Evolutionary conservation across 2,113 vertebrate species (phyloP).

Genomic region (Rattus rattus): DNA sequence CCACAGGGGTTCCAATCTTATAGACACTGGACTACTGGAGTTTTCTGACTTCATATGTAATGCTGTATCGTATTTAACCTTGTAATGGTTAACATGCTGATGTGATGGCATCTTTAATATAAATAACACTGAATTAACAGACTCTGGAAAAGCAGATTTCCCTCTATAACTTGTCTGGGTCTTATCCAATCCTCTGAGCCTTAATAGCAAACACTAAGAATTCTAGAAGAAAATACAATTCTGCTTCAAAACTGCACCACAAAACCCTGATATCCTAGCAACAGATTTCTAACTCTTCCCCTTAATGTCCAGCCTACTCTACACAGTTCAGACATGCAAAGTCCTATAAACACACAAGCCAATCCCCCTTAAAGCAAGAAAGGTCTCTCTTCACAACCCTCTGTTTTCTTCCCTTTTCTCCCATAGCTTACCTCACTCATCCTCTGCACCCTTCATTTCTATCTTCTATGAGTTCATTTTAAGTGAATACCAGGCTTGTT

Average conservation of each 20-base stretch:
- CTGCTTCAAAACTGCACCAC: neutral
- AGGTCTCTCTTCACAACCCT: neutral
- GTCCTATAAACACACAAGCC: neutral
- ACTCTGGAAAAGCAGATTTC: neutral
- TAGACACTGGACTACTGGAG: neutral
- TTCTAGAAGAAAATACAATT: constrained; percentile 48
- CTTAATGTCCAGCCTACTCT: neutral
- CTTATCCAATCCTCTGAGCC: neutral
- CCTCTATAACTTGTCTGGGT: neutral
- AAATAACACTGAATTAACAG: neutral
- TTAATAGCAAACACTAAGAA: constrained; percentile 11
- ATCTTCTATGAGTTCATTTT: neutral
- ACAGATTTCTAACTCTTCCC: neutral
- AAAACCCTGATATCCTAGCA: neutral
- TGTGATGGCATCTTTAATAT: neutral
- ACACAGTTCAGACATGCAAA: neutral
- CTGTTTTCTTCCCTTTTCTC: neutral
- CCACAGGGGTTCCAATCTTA: neutral
- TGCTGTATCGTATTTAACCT: neutral
- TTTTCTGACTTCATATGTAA: neutral
- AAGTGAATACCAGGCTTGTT: neutral
- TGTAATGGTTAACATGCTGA: neutral
- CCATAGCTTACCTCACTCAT: neutral
- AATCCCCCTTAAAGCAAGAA: neutral
- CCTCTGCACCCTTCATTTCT: neutral